A percentile compares a stretch with the other conserved stretches of the same genome.
Conservation (phyloP, 2,888 invertebrate genomes). For the Eucera pruinosa region DNA sequence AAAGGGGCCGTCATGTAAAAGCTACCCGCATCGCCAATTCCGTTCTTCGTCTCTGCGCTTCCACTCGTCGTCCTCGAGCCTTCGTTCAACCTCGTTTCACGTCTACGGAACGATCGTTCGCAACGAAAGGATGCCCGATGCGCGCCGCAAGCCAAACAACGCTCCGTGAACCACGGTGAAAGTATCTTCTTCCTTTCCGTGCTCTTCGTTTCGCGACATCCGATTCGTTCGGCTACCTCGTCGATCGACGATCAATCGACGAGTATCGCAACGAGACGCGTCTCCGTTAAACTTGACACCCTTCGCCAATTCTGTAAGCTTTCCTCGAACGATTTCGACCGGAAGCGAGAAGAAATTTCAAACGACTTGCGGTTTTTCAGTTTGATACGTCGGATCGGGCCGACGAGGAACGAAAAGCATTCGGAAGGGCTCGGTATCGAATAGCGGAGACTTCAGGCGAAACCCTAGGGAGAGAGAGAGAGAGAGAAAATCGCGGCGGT, state of each 20-base stretch:
- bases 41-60: background rate
- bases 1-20: background rate
- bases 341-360: background rate
- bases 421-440: conserved; percentile 10
- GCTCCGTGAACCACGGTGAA: background rate
- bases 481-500: conserved; percentile 1
- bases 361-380: conserved; percentile 50
- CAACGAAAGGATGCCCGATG: background rate
- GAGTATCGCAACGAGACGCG: background rate
- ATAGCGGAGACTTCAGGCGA: background rate
- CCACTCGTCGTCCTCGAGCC: background rate
- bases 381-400: conserved; percentile 53
- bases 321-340: too few relatives aligned
- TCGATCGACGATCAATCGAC: background rate
- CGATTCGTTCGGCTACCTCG: background rate
- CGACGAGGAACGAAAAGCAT: conserved; percentile 44
- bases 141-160: background rate
- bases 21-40: background rate
- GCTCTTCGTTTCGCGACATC: too few relatives aligned
- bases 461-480: conserved; percentile 16
- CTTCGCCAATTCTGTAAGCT: conserved; percentile 29
- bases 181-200: background rate
- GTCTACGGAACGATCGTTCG: background rate
- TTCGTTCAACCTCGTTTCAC: background rate
- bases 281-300: background rate